Evolutionary conservation across 2,888 invertebrate genomes (phyloP), one percentile per base, ranked within the genome.

Genomic region (Trissonchulus latispiculum): DNA sequence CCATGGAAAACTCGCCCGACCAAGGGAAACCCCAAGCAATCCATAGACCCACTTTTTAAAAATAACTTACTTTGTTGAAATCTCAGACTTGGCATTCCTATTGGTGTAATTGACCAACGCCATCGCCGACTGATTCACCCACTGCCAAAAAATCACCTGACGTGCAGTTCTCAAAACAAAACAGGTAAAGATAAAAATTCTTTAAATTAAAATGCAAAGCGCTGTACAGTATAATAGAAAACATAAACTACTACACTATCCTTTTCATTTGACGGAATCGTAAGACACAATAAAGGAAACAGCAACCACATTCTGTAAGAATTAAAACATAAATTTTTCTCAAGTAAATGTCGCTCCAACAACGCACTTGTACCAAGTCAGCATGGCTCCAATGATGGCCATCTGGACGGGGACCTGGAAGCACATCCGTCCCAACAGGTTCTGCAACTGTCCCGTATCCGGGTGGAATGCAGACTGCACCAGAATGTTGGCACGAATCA

Each of bases 81-180:
- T 62, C 0, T 76, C 76, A 48, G 80, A 80, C 70, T 81, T 79
- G 1, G 82, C 81, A 74, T 93, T 94, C 62, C 94, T 88, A 83
- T 94, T 94, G 1, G 93, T 93, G 83, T 92, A 94, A 85, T 94
- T 94, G 48, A 94, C 93, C n/a, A 93, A 84, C 28, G 94, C 94
- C 84, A 94, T 94, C 86, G 94, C 94, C 0, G 93, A 93, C 84
- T 94, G 94, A 85, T 94, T 94, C 78, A 93, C 89, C 90, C 93
- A 94, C 83, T 94, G 93, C 93, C 93, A 94, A 84, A 94, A 93
- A 1, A 94, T 89, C 2, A 94, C 91, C 1, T 91, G 91, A 36
- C 90, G 89, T 35, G 89, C 89, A 8, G 92, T 90, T 82, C 91
- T 91, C 83, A 29, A 83, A 82, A 77, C 28, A 73, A 76, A 62